phyloP scores from a whole-genome alignment of 2,888 invertebrate genomes.

The Drosophila peninsularis region DNA sequence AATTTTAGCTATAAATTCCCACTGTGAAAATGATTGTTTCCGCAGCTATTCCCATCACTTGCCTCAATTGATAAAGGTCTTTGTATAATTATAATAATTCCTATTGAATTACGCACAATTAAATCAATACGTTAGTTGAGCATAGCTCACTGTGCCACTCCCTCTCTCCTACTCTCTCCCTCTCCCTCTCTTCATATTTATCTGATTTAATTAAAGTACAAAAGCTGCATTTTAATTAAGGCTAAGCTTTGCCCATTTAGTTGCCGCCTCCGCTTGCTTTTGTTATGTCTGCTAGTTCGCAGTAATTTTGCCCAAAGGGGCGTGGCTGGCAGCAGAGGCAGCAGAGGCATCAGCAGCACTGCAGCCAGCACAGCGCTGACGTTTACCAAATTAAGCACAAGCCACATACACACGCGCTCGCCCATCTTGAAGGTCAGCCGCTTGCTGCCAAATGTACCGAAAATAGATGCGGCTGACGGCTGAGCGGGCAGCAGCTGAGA shows the following conservation, averaged over 20 bases:
- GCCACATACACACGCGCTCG: not conserved
- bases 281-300: not conserved
- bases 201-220: constrained; percentile 11
- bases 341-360: not conserved
- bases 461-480: constrained; percentile 9
- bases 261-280: not conserved
- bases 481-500: not conserved
- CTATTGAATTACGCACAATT: not conserved
- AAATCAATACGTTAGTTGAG: constrained; percentile 2
- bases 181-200: constrained; percentile 1
- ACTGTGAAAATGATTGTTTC: not conserved
- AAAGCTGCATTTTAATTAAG: constrained; percentile 24
- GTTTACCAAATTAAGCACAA: constrained; percentile 39
- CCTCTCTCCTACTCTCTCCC: not conserved
- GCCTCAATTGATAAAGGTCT: not conserved
- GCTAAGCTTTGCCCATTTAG: constrained; percentile 1
- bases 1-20: not conserved
- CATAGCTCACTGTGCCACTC: not conserved
- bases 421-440: constrained; percentile 44
- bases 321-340: constrained; percentile 4
- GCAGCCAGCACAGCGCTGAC: constrained; percentile 1
- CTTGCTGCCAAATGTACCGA: constrained; percentile 21
- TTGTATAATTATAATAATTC: not conserved
- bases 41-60: not conserved
- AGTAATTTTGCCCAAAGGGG: constrained; percentile 2